Evolutionary conservation across 1,140 invertebrate genomes (phyloP), one percentile per base, ranked within the genome.

Genomic region (Oncopodura yosiiana): DNA sequence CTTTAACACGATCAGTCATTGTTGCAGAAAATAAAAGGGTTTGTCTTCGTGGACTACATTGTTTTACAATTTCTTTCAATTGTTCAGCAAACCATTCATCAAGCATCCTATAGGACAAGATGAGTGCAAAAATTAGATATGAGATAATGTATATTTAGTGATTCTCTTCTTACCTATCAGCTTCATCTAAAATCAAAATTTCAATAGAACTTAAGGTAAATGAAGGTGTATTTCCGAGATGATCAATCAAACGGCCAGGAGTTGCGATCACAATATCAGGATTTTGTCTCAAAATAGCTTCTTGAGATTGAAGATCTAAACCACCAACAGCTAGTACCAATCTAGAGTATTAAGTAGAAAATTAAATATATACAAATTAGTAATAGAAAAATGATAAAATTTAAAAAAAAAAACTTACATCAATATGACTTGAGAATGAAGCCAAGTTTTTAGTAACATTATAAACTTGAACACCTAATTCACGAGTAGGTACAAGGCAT

Each of bases 211-310:
- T 79, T 21, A 99, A 73, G 19, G 78, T 82, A 69, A 99, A 99
- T 12, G 84, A 87, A 0, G 92, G 91, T 1, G 94, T 88, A 73
- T 96, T 95, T 66, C 87, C 81, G n/a, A 97, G 75, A 74, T 96
- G 93, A 75, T 99, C 95, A 45, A 99, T 95, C 5, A 99, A 77
- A 63, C 95, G 79, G 55, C 95, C 95, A 0, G 95, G 95, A 0
- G 95, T 99, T 12, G 94, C 95, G 69, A 99, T 95, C 1, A 99
- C 91, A 64, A 99, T 82, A 71, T 99, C 95, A 1, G 94, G 94
- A 69, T 86, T 87, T 61, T 85, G 81, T 36, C 93, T 76, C 23
- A 97, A 72, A 23, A 90, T 80, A 53, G 80, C 78, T 78, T 96
- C 93, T 77, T 85, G 68, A 23, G 67, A 65, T 51, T 55, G 62